Conservation (phyloP, 2,888 invertebrate genomes). For the Ophonus ardosiacus region DNA sequence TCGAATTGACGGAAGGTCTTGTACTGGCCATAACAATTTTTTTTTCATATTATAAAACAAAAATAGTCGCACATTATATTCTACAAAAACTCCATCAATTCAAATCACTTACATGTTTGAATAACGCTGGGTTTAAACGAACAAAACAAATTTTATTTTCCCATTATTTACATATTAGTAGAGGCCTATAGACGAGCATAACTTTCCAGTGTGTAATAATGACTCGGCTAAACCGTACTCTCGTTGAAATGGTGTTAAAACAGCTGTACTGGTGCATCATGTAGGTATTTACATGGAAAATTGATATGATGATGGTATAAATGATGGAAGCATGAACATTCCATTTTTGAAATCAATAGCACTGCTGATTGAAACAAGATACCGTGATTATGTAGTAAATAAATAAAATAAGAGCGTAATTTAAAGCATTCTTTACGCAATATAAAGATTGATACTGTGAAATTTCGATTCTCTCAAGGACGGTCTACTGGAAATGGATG, state of each 20-base stretch:
- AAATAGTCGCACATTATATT: no score
- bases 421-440: slow-evolving; percentile 24
- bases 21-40: no score
- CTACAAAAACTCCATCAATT: no score
- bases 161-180: not conserved
- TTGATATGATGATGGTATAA: slow-evolving; percentile 17
- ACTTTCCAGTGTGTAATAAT: not conserved
- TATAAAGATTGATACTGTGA: slow-evolving; percentile 38
- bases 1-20: no score
- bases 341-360: slow-evolving; percentile 12
- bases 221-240: not conserved
- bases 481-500: slow-evolving; percentile 24
- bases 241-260: not conserved
- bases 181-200: not conserved
- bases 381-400: slow-evolving; percentile 12
- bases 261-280: not conserved
- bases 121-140: no score
- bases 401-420: slow-evolving; percentile 20
- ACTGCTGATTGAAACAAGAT: slow-evolving; percentile 19
- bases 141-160: not conserved
- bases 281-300: slow-evolving; percentile 4
- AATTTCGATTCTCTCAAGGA: slow-evolving; percentile 33
- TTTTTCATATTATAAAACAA: no score
- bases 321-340: not conserved
- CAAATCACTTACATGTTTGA: no score